Percentiles rank a stretch among this genome's conserved stretches.
Evolutionary conservation across 2,113 vertebrate genomes (phyloP).

Genomic region (Actenoides lindsayi): DNA sequence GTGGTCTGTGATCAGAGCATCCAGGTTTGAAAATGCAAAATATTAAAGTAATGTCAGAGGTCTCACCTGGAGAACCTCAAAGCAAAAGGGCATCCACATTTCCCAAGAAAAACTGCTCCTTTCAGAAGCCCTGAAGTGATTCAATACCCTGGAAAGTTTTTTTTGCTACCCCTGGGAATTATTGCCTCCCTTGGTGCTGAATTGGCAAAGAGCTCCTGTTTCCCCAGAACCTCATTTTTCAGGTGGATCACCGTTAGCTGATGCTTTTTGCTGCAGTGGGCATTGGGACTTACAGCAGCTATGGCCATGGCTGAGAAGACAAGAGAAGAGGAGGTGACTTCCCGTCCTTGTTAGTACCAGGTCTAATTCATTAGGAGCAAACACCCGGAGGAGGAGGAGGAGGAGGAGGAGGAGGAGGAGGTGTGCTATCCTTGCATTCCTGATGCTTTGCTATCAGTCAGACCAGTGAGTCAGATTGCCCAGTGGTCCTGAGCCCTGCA

Average conservation of each 20-base stretch:
- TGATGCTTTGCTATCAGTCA: not conserved
- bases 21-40: not conserved
- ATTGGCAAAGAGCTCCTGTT: not conserved
- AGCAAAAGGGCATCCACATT: not conserved
- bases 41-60: not conserved
- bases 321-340: not conserved
- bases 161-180: not conserved
- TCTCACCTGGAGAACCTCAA: not conserved
- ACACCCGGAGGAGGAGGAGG: not conserved
- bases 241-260: not conserved
- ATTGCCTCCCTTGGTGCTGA: not conserved
- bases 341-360: rapidly evolving
- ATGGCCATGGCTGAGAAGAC: not conserved
- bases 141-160: not conserved
- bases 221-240: not conserved
- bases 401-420: not conserved
- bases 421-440: not conserved
- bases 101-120: rapidly evolving
- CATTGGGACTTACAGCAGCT: not conserved
- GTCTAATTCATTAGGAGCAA: rapidly evolving
- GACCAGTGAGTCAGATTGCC: not conserved
- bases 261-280: not conserved
- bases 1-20: not conserved
- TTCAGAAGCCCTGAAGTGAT: not conserved
- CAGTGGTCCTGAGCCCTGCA: not conserved